A percentile compares a stretch with the other conserved stretches of the same genome.
Conservation (phyloP, 2,888 invertebrate genomes). For the Chrysotoxum bicinctum region DNA sequence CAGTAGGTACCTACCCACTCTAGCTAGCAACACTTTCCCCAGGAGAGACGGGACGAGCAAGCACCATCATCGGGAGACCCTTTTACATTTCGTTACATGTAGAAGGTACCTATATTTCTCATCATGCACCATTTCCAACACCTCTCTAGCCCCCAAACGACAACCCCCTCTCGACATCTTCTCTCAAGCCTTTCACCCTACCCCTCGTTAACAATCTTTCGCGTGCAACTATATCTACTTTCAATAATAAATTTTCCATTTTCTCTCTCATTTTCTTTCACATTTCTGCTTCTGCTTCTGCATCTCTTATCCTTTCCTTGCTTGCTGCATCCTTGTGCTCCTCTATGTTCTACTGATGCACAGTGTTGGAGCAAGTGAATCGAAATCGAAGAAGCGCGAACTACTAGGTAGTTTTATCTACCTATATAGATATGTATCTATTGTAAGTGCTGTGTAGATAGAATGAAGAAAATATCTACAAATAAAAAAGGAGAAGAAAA, state of each 20-base stretch:
- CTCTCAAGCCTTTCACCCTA: not conserved
- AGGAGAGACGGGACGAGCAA: constrained; percentile 47
- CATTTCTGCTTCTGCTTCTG: constrained; percentile 42
- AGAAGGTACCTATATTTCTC: constrained; percentile 23
- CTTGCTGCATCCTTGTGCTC: constrained; percentile 31
- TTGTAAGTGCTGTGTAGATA: constrained; percentile 48
- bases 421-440: constrained; percentile 13
- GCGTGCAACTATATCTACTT: constrained; percentile 43
- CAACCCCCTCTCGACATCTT: not conserved
- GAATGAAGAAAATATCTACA: constrained; percentile 24
- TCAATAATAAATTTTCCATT: constrained; percentile 70
- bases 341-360: constrained; percentile 15
- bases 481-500: constrained; percentile 14
- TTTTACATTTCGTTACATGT: constrained; percentile 53
- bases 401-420: constrained; percentile 5
- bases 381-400: constrained; percentile 72
- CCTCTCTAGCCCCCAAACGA: constrained; percentile 22
- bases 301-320: constrained; percentile 38
- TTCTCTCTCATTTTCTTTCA: constrained; percentile 61
- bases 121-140: constrained; percentile 66
- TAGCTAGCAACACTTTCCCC: constrained; percentile 54
- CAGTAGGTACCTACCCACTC: constrained; percentile 39
- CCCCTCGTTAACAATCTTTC: not conserved
- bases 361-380: constrained; percentile 63
- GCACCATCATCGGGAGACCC: constrained; percentile 58